These are phyloP conservation scores for Aradophagus sp. DNA, from an alignment of 1,140 invertebrate genomes.

Conservation along the genomic window DNA sequence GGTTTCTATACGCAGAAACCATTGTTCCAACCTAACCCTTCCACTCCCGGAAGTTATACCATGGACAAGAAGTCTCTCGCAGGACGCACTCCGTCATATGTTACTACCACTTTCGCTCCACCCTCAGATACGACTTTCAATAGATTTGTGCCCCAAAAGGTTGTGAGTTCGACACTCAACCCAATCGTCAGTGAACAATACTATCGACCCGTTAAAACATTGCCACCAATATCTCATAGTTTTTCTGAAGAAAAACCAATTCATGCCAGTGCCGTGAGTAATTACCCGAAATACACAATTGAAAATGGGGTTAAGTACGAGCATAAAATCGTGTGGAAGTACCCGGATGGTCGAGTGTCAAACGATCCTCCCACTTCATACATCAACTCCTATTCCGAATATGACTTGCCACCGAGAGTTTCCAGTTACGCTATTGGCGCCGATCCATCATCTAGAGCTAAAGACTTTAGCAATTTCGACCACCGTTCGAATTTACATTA, in stretches of 20 bases:
- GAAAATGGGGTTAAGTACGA: slow-evolving; percentile 71
- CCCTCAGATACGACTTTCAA: slow-evolving; percentile 20
- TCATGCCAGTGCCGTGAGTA: background rate
- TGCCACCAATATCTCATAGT: slow-evolving; percentile 7
- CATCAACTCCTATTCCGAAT: slow-evolving; percentile 62
- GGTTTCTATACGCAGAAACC: slow-evolving; percentile 42
- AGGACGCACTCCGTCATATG: slow-evolving; percentile 26
- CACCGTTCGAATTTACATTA: slow-evolving; percentile 56
- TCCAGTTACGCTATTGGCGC: slow-evolving; percentile 9
- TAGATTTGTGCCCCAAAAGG: slow-evolving; percentile 33
- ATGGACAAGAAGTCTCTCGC: slow-evolving; percentile 29
- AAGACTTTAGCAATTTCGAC: slow-evolving; percentile 3
- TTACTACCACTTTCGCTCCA: slow-evolving; percentile 29
- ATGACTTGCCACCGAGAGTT: slow-evolving; percentile 9
- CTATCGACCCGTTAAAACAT: slow-evolving; percentile 30
- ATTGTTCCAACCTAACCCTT: slow-evolving; percentile 7
- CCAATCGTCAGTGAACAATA: slow-evolving; percentile 40
- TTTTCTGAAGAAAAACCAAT: slow-evolving; percentile 2
- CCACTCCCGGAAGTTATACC: slow-evolving; percentile 28
- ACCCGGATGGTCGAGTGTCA: slow-evolving; percentile 69
- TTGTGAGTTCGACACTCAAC: slow-evolving; percentile 32
- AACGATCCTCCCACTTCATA: slow-evolving; percentile 66
- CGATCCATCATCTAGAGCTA: background rate
- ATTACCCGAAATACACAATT: slow-evolving; percentile 63
- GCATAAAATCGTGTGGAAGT: slow-evolving; percentile 73